Base-by-base conservation (phyloP, 2,888 invertebrate genomes). In the Criorhina ranunculi region DNA sequence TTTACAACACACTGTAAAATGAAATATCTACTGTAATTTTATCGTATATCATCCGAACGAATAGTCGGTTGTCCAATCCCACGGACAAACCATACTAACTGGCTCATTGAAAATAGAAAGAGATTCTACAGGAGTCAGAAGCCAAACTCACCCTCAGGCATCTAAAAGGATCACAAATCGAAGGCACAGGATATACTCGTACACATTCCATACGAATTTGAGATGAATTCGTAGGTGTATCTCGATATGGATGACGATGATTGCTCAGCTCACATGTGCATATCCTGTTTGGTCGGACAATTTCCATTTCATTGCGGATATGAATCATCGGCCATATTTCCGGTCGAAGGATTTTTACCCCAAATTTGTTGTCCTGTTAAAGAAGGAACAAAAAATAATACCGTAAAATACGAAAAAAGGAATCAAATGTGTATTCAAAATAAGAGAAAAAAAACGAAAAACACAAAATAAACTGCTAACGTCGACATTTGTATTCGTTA, bases 231-330 rank as follows among this genome's bases (percentile, higher is more conserved):
- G 37, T 77, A 69, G 73, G 67, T 79, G 62, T 75, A 57, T 69
- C 73, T 37, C 31, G 77, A 77, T 66, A 73, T 67, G 73, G 79
- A 79, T 64, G 73, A 79, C 83, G 83, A 83, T 85, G 85, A 85
- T 85, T 85, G 85, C 73, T 83, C 79, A 85, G 76, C 75, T 80
- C 85, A 80, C 85, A 80, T 85, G 85, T 85, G 80, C 75, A 85
- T 85, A 85, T 85, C 85, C 85, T 85, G 85, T 85, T 80, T 85
- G 85, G 85, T 85, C 55, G 70, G 85, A 85, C 85, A 85, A 80
- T 85, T 85, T 85, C 85, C 85, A 85, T 85, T 85, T 85, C 85
- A 85, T 80, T 85, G 85, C 85, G 85, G 85, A 85, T 85, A 85
- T 85, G 85, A 85, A 85, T 85, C 85, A 85, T 85, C 85, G 85